Evolutionary conservation across 2,113 vertebrate genomes (phyloP).

Genomic region (Orcinus orca): DNA sequence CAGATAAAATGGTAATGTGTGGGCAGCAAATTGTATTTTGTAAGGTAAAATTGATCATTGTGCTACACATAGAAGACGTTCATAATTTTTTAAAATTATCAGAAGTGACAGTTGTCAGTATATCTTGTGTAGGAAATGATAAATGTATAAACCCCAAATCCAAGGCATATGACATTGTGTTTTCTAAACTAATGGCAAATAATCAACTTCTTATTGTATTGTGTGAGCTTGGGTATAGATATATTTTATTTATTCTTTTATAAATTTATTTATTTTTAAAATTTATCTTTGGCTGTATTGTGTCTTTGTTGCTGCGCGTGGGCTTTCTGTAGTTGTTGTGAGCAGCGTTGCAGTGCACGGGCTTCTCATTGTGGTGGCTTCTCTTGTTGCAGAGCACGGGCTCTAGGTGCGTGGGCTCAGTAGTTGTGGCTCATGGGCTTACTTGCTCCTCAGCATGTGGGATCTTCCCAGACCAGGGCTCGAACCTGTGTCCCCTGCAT

Average conservation of each 20-base stretch:
- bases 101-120: neutral
- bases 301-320: too few species aligned
- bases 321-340: too few species aligned
- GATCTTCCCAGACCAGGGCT: too few species aligned
- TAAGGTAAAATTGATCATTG: conserved; percentile 70
- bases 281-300: too few species aligned
- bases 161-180: neutral
- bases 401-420: rapidly evolving
- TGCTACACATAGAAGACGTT: conserved; percentile 63
- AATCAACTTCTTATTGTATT: neutral
- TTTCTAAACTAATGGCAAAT: neutral
- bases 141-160: neutral
- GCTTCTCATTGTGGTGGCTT: too few species aligned
- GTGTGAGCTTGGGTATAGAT: neutral
- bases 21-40: conserved; percentile 64
- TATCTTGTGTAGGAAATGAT: conserved; percentile 28
- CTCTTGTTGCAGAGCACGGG: too few species aligned
- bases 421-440: too few species aligned
- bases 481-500: too few species aligned
- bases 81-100: conserved; percentile 52
- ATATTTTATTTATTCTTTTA: too few species aligned
- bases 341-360: rapidly evolving
- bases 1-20: conserved; percentile 62
- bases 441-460: too few species aligned
- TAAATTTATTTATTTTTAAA: too few species aligned